These are phyloP conservation scores for Neosilurus hyrtlii DNA, from an alignment of 2,797 vertebrate genomes.

Conservation along the genomic window DNA sequence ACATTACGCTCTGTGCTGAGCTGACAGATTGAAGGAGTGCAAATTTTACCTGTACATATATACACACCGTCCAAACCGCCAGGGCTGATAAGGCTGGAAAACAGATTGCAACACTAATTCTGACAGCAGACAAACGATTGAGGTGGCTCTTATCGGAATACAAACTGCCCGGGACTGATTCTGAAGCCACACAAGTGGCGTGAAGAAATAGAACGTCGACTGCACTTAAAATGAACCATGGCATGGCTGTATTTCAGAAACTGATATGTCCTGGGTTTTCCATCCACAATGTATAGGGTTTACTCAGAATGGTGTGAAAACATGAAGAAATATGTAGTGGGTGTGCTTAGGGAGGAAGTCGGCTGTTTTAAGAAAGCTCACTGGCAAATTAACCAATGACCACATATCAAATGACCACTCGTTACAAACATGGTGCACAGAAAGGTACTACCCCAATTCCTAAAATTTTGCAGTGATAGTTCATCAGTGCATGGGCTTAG, in stretches of 20 bases:
- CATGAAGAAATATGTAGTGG: not conserved
- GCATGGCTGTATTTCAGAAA: not conserved
- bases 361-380: not conserved
- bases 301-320: not conserved
- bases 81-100: slow-evolving; percentile 37
- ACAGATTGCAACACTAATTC: slow-evolving; percentile 31
- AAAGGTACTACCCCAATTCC: not conserved
- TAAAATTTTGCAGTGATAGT: too few species aligned
- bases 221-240: not conserved
- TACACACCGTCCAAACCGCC: slow-evolving; percentile 32
- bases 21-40: slow-evolving; percentile 39
- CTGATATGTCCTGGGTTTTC: not conserved
- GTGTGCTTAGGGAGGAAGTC: not conserved
- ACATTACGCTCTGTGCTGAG: slow-evolving; percentile 29
- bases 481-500: too few species aligned
- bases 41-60: slow-evolving; percentile 39
- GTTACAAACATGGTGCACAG: not conserved
- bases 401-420: not conserved
- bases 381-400: not conserved
- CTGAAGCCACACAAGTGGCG: not conserved
- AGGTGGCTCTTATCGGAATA: slow-evolving; percentile 27
- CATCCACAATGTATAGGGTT: not conserved
- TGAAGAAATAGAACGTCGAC: not conserved
- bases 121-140: slow-evolving; percentile 44
- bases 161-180: slow-evolving; percentile 10